Evolutionary conservation across 2,888 invertebrate genomes (phyloP), one percentile per base, ranked within the genome.

Genomic region (Macroteleia sp.): DNA sequence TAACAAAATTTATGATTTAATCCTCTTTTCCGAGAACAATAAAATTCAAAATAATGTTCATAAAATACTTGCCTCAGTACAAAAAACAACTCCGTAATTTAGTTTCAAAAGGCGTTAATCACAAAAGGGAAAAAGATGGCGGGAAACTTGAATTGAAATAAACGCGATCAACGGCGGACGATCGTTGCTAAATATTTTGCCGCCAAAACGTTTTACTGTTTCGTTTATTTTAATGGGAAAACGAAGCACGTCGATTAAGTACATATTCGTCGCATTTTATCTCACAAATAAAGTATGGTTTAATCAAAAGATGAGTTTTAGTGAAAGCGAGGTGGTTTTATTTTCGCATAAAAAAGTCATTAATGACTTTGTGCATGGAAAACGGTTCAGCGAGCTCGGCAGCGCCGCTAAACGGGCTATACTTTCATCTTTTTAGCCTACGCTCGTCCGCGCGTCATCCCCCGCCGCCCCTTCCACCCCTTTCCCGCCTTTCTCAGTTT

Each of bases 291-390:
- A 75, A 75, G 62, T 62, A 75, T 48, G 62, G 62, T 69, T 69
- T 62, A 75, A 75, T 75, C 69, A 69, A 69, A 75, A 62, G 67
- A 75, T 69, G 75, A 69, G 61, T 62, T 56, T 56, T 41, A 39
- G 67, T 28, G 61, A 46, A 48, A 67, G 59, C 46, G 28, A 46
- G 25, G 36, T 22, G 64, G 67, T 67, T 75, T 67, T 75, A 67
- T 75, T 74, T 75, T 67, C 67, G 61, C 56, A 67, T 48, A 67
- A 79, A 77, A 75, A 80, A 77, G 69, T 79, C 74, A 74, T 77
- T 80, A 73, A 75, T 77, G 69, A 56, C 75, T 77, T 82, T 66
- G 77, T 80, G 64, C 74, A 46, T 77, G 74, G 77, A 70, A 67
- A 80, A 75, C 64, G 54, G 67, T 76, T 71, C 56, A 79, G 66